These are phyloP conservation scores for Belgica antarctica DNA, from an alignment of 2,888 invertebrate species.

Conservation along the genomic window DNA sequence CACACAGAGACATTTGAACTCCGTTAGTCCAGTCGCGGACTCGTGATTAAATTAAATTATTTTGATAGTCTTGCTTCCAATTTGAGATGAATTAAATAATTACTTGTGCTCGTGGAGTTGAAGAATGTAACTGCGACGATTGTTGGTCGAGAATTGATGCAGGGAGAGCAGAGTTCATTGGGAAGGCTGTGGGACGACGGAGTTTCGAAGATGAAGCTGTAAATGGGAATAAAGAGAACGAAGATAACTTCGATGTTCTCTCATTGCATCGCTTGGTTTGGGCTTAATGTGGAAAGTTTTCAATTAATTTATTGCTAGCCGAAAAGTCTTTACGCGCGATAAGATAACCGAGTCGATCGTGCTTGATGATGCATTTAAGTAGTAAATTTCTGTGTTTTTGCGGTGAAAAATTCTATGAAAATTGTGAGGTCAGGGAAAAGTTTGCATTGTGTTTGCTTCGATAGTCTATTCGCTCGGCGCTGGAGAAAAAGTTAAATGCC, in stretches of 20 bases:
- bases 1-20: slow-evolving; percentile 10
- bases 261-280: neutral
- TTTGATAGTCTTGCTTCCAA: neutral
- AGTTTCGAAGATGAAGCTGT: neutral
- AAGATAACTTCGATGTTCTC: neutral
- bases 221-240: slow-evolving; percentile 6
- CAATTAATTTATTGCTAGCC: slow-evolving; percentile 33
- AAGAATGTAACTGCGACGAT: neutral
- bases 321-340: slow-evolving; percentile 27
- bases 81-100: slow-evolving; percentile 40
- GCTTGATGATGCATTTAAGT: slow-evolving; percentile 37
- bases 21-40: slow-evolving; percentile 9
- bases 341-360: slow-evolving; percentile 36
- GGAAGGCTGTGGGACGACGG: slow-evolving; percentile 17
- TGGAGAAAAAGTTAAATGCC: neutral
- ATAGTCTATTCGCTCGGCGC: neutral
- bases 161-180: neutral
- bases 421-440: slow-evolving; percentile 13
- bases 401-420: neutral
- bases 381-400: neutral
- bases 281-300: slow-evolving; percentile 25
- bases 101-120: neutral
- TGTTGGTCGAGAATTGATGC: neutral
- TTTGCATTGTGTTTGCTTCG: neutral
- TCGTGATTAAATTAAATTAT: slow-evolving; percentile 38